Conservation (phyloP, 2,888 invertebrate species). For the Cylloceria caligata region DNA sequence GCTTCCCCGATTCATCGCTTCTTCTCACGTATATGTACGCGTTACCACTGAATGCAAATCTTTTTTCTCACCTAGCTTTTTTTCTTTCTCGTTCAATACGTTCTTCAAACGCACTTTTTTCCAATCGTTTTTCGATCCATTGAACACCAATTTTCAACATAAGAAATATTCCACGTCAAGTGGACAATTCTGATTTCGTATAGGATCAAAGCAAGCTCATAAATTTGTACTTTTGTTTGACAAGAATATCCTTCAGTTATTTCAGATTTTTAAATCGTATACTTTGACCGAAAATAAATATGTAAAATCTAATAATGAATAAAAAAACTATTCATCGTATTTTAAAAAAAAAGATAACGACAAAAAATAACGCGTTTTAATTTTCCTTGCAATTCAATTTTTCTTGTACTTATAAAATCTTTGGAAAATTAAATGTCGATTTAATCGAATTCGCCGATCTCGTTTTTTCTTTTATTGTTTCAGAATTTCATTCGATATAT, state of each 20-base stretch:
- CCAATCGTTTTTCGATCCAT: slow-evolving; percentile 20
- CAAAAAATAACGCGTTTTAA: no score
- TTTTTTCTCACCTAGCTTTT: slow-evolving; percentile 1
- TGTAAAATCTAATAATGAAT: no score
- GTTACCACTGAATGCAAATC: slow-evolving; percentile 55
- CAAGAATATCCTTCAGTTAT: background rate
- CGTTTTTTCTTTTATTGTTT: no score
- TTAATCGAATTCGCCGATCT: no score
- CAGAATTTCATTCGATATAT: no score
- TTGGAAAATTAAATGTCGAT: no score
- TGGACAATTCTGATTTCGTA: background rate
- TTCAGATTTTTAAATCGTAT: background rate
- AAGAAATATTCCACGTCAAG: background rate
- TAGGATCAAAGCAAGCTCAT: background rate
- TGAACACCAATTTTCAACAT: background rate
- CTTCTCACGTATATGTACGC: slow-evolving; percentile 53
- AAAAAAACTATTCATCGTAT: no score
- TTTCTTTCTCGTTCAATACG: slow-evolving; percentile 12
- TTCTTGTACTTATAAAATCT: no score
- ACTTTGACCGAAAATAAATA: background rate
- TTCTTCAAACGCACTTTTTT: slow-evolving; percentile 40
- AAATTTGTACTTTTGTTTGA: background rate
- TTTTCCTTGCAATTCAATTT: no score
- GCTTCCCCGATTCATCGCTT: slow-evolving; percentile 12
- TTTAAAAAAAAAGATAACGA: no score